These are phyloP conservation scores for Cabera pusaria DNA, from an alignment of 2,888 invertebrate genomes.

Conservation along the genomic window DNA sequence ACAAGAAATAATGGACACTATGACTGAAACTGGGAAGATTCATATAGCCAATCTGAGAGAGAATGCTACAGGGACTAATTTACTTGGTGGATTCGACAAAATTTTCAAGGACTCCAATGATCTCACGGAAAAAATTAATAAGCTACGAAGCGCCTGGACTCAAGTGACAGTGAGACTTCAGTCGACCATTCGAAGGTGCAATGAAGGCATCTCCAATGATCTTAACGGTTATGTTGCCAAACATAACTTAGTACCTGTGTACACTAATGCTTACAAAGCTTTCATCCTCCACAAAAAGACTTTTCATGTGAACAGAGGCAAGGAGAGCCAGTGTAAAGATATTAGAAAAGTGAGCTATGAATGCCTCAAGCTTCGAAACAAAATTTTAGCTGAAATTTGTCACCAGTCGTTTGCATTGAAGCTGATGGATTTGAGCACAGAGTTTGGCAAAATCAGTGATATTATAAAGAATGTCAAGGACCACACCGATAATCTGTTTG, in stretches of 20 bases:
- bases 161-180: slow-evolving; percentile 71
- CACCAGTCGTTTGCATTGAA: slow-evolving; percentile 70
- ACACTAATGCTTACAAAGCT: slow-evolving; percentile 68
- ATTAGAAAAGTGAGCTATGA: slow-evolving; percentile 83
- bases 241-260: slow-evolving; percentile 65
- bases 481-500: slow-evolving; percentile 59
- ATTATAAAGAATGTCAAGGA: slow-evolving; percentile 63
- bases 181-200: slow-evolving; percentile 71
- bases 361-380: slow-evolving; percentile 79
- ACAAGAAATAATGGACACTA: slow-evolving; percentile 66
- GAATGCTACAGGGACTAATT: slow-evolving; percentile 55
- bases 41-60: slow-evolving; percentile 62
- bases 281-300: slow-evolving; percentile 67
- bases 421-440: slow-evolving; percentile 67
- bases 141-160: slow-evolving; percentile 67
- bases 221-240: slow-evolving; percentile 66
- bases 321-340: slow-evolving; percentile 70
- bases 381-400: slow-evolving; percentile 69
- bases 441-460: slow-evolving; percentile 68
- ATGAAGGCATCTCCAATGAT: slow-evolving; percentile 63
- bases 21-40: slow-evolving; percentile 62
- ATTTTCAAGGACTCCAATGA: slow-evolving; percentile 64
- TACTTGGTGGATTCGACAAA: slow-evolving; percentile 68
- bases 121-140: slow-evolving; percentile 63
- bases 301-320: slow-evolving; percentile 62